A percentile compares a stretch with the other conserved stretches of the same genome.
Conservation (phyloP, 2,888 invertebrate species). For the Phaonia tiefii region DNA sequence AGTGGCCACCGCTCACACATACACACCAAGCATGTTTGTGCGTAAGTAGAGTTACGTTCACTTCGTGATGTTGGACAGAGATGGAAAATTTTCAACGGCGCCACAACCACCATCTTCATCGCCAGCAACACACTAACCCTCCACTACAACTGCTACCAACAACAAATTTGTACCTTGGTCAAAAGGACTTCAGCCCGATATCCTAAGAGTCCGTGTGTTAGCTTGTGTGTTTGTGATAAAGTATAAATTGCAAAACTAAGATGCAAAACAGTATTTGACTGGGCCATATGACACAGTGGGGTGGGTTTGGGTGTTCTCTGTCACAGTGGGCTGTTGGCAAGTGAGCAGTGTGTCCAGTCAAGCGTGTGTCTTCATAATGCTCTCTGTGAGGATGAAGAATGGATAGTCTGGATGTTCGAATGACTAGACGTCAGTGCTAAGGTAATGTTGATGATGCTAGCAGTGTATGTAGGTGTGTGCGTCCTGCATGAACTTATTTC, state of each 20-base stretch:
- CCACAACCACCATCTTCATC: conserved; percentile 19
- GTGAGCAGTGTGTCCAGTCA: conserved; percentile 28
- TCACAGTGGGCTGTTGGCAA: conserved; percentile 20
- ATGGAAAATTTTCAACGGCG: conserved; percentile 46
- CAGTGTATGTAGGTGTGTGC: conserved; percentile 17
- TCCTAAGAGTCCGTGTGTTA: not conserved
- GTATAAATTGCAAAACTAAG: conserved; percentile 65
- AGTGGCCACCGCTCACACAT: conserved; percentile 35
- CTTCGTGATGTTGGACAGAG: conserved; percentile 51
- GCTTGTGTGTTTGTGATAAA: conserved; percentile 13
- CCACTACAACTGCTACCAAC: not conserved
- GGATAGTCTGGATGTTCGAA: conserved; percentile 44
- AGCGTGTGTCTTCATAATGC: no score
- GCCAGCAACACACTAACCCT: conserved; percentile 5
- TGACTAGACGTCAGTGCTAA: conserved; percentile 39
- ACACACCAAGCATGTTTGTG: conserved; percentile 24
- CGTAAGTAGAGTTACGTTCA: conserved; percentile 53
- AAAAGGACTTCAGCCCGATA: not conserved
- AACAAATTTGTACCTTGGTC: conserved; percentile 44
- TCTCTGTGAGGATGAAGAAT: not conserved
- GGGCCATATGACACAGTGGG: conserved; percentile 45
- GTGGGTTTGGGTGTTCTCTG: conserved; percentile 32
- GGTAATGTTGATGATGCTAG: conserved; percentile 34
- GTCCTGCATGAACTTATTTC: conserved; percentile 66
- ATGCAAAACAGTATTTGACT: conserved; percentile 58